Evolutionary conservation across 2,888 invertebrate genomes (phyloP), one percentile per base, ranked within the genome.

Genomic region (Parnassius apollo): DNA sequence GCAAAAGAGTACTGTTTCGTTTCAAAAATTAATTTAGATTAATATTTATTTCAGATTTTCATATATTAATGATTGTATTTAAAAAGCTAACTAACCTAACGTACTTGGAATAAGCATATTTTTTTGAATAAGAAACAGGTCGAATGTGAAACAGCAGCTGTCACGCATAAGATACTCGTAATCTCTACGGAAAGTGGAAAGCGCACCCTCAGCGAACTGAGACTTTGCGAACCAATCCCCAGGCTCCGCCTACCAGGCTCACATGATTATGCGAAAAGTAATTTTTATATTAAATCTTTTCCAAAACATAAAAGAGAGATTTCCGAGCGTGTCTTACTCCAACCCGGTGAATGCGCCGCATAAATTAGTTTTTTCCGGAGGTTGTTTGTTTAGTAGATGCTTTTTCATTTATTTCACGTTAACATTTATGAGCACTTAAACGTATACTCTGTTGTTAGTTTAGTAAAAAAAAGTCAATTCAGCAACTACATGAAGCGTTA

Each of bases 251-350:
- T 78, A 82, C 82, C 78, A 83, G 74, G 82, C 85, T 83, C 84
- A 85, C 85, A 88, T 82, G 87, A 85, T 89, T 87, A 89, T 86
- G 83, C 76, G 74, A 80, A 88, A 89, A 86, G 87, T 90, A 90
- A 90, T 91, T 91, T 88, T 87, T 87, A 83, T 88, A 88, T 88
- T 88, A 89, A 91, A 90, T 84, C 85, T 83, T 82, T 85, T 80
- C 76, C 80, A 80, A 86, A 89, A 88, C 87, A 89, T 87, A 86
- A 89, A 88, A 89, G 89, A 84, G 82, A 83, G 79, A 81, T 83
- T 81, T 80, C 74, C 74, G 70, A 71, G 73, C 78, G 75, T 77
- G 80, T 82, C 80, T 86, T 80, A 75, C 80, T 80, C 70, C 78
- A 75, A 68, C 78, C 78, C 81, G 77, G 71, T 78, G 81, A 82